Evolutionary conservation across 2,113 vertebrate genomes (phyloP).

Genomic region (Gambusia affinis): DNA sequence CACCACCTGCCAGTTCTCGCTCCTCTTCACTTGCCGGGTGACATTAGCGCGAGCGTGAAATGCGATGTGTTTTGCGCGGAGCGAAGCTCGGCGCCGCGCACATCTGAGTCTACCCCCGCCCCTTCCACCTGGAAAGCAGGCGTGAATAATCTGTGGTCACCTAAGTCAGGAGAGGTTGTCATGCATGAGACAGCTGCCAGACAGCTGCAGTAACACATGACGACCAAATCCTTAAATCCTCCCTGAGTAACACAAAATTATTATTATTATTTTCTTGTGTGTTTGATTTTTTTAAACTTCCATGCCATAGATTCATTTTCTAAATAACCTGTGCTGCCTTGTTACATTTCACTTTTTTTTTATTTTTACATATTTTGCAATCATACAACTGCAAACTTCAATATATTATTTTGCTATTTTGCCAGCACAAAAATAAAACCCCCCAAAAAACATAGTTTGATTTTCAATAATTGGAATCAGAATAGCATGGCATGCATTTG

Average conservation of each 20-base stretch:
- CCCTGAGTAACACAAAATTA: background rate
- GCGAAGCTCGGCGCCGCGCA: constrained; percentile 51
- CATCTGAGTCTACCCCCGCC: constrained; percentile 31
- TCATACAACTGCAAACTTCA: background rate
- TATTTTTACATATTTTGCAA: background rate
- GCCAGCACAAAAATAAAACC: no score
- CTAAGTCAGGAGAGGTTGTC: constrained; percentile 47
- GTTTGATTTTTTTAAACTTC: background rate
- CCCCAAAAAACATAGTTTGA: no score
- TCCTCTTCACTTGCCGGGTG: constrained; percentile 54
- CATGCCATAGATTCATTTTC: background rate
- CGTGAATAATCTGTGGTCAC: constrained; percentile 64
- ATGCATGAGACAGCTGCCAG: constrained; percentile 39
- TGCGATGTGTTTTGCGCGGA: constrained; percentile 61
- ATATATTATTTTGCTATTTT: background rate
- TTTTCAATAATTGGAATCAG: background rate
- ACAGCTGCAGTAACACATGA: constrained; percentile 5
- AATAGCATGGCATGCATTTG: background rate
- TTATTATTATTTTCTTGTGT: background rate
- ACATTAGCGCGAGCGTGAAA: constrained; percentile 68
- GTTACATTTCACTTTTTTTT: no score
- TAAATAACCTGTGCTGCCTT: no score
- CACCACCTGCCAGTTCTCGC: constrained; percentile 68
- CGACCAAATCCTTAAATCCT: constrained; percentile 17
- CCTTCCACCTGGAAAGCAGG: constrained; percentile 62